These are phyloP conservation scores for Quadriops clusia DNA, from an alignment of 2,888 invertebrate species.

Conservation along the genomic window DNA sequence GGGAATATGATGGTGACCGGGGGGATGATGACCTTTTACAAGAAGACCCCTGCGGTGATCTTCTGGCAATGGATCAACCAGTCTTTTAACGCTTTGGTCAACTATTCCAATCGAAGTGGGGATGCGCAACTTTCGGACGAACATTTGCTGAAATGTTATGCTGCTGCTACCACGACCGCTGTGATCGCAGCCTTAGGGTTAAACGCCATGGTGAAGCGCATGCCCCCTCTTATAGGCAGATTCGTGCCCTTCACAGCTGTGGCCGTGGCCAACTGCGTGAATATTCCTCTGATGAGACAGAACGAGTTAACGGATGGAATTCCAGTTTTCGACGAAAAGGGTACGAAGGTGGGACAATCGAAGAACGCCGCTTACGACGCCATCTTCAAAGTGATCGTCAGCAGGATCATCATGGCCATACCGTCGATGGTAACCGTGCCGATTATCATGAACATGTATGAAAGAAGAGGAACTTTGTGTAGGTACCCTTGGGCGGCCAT, in stretches of 20 bases:
- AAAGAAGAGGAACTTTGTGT: slow-evolving; percentile 49
- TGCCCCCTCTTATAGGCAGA: slow-evolving; percentile 67
- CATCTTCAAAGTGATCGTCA: slow-evolving; percentile 80
- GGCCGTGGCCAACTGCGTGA: slow-evolving; percentile 93
- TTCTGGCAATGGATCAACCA: slow-evolving; percentile 94
- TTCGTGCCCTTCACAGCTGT: slow-evolving; percentile 94
- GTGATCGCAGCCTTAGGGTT: slow-evolving; percentile 84
- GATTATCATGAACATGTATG: slow-evolving; percentile 58
- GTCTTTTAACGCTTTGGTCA: slow-evolving; percentile 95
- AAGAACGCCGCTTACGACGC: slow-evolving; percentile 65
- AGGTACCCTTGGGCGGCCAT: slow-evolving; percentile 59
- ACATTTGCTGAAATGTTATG: slow-evolving; percentile 41
- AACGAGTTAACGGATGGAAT: slow-evolving; percentile 57
- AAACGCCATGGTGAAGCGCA: slow-evolving; percentile 58
- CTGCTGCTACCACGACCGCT: slow-evolving; percentile 84
- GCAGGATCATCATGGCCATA: slow-evolving; percentile 82
- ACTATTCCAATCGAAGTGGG: slow-evolving; percentile 92
- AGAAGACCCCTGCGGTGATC: slow-evolving; percentile 76
- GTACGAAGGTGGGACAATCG: slow-evolving; percentile 53
- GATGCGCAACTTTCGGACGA: slow-evolving; percentile 52
- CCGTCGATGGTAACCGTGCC: slow-evolving; percentile 88
- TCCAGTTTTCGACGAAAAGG: slow-evolving; percentile 63
- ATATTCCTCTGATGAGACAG: slow-evolving; percentile 96
- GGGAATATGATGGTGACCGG: slow-evolving; percentile 95
- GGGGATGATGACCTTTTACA: slow-evolving; percentile 95